These are phyloP conservation scores for Vanessa atalanta DNA, from an alignment of 1,140 invertebrate species.

Conservation along the genomic window DNA sequence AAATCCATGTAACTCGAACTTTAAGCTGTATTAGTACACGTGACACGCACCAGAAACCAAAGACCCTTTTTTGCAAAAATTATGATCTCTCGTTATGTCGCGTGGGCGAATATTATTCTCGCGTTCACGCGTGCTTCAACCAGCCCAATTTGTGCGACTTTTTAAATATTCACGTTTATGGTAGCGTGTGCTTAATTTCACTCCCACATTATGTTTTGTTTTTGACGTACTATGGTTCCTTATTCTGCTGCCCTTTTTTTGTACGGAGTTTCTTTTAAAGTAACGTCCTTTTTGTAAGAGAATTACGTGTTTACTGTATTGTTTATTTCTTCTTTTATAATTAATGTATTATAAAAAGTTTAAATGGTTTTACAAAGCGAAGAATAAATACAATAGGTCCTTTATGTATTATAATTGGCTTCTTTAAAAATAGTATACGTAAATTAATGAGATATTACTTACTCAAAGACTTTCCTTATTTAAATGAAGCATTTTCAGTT, in stretches of 20 bases:
- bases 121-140: slow-evolving; percentile 52
- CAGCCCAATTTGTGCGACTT: slow-evolving; percentile 57
- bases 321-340: too few relatives aligned
- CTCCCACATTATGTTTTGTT: slow-evolving; percentile 23
- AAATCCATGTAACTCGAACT: slow-evolving; percentile 34
- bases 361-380: too few relatives aligned
- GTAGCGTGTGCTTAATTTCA: slow-evolving; percentile 36
- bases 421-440: too few relatives aligned
- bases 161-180: slow-evolving; percentile 63
- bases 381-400: too few relatives aligned
- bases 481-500: too few relatives aligned
- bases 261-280: too few relatives aligned
- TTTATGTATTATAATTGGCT: too few relatives aligned
- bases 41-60: slow-evolving; percentile 48
- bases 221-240: slow-evolving; percentile 45
- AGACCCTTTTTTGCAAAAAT: slow-evolving; percentile 62
- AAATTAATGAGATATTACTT: too few relatives aligned
- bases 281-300: too few relatives aligned
- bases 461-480: too few relatives aligned
- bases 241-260: not conserved
- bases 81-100: slow-evolving; percentile 62
- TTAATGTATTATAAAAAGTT: too few relatives aligned
- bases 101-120: slow-evolving; percentile 59
- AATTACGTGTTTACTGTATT: too few relatives aligned
- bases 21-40: slow-evolving; percentile 49